Evolutionary conservation across 1,140 invertebrate species (phyloP).

Genomic region (Lepidotrigona ventralis): DNA sequence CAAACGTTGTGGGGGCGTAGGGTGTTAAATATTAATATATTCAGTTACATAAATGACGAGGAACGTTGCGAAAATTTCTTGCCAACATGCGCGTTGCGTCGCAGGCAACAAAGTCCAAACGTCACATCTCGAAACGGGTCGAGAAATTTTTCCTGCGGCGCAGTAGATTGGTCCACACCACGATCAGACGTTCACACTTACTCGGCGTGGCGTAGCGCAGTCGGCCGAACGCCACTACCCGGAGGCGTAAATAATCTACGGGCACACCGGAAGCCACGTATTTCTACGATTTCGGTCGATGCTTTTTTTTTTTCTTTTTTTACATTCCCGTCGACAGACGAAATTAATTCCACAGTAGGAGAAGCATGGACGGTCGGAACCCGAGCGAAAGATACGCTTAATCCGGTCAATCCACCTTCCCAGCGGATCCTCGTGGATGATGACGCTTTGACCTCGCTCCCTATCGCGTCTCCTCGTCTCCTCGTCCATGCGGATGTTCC

Average conservation of each 20-base stretch:
- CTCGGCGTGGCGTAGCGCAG: neutral
- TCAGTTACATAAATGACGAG: no score
- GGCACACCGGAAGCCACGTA: neutral
- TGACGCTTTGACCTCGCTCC: constrained; percentile 59
- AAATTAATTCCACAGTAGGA: neutral
- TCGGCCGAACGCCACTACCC: neutral
- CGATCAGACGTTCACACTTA: neutral
- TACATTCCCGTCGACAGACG: neutral
- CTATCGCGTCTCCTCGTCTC: constrained; percentile 44
- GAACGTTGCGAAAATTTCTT: no score
- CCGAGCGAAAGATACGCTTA: constrained; percentile 22
- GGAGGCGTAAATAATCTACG: constrained; percentile 6
- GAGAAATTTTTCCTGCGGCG: neutral
- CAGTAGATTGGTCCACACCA: neutral
- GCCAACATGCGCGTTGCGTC: no score
- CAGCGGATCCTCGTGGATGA: constrained; percentile 37
- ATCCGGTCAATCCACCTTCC: constrained; percentile 42
- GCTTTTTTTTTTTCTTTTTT: neutral
- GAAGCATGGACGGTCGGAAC: neutral
- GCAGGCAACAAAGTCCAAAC: no score
- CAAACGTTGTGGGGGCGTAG: no score
- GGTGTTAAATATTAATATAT: no score
- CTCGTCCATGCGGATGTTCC: constrained; percentile 35
- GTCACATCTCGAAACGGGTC: no score
- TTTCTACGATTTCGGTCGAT: neutral